Evolutionary conservation across 2,888 invertebrate species (phyloP).

Genomic region (Acanthosepion pharaonis): DNA sequence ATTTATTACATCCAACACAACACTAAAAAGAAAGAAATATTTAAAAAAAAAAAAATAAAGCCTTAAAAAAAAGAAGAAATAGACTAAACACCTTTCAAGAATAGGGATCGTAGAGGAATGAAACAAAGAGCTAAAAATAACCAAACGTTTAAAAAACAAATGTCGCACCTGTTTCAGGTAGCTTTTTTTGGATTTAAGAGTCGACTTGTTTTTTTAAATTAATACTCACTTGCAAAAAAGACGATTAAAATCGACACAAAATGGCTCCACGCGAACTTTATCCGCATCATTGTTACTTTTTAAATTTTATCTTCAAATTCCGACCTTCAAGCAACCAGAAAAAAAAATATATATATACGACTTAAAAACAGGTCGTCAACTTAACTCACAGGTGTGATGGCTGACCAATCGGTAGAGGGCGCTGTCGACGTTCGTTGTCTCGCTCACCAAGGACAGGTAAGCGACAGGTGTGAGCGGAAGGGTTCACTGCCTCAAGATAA

Average conservation of each 20-base stretch:
- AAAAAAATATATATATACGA: not conserved
- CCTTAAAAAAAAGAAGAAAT: no score
- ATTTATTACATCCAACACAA: not conserved
- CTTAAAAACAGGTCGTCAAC: not conserved
- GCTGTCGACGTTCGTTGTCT: not conserved
- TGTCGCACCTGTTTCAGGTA: no score
- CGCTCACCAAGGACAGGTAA: not conserved
- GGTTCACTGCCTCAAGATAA: not conserved
- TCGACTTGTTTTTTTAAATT: not conserved
- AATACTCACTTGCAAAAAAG: not conserved
- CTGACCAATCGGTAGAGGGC: conserved; percentile 25
- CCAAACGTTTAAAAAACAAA: not conserved
- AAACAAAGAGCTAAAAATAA: not conserved
- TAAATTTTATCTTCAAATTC: not conserved
- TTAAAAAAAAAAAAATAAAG: not conserved
- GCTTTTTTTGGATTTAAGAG: no score
- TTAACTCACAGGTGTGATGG: not conserved
- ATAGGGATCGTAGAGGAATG: not conserved
- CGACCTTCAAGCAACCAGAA: not conserved
- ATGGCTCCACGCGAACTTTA: not conserved
- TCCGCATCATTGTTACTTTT: not conserved
- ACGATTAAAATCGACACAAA: not conserved
- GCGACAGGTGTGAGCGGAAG: not conserved
- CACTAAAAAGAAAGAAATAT: not conserved
- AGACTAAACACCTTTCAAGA: not conserved